Evolutionary conservation across 1,140 invertebrate genomes (phyloP), one percentile per base, ranked within the genome.

Genomic region (Drosophila suzukii): DNA sequence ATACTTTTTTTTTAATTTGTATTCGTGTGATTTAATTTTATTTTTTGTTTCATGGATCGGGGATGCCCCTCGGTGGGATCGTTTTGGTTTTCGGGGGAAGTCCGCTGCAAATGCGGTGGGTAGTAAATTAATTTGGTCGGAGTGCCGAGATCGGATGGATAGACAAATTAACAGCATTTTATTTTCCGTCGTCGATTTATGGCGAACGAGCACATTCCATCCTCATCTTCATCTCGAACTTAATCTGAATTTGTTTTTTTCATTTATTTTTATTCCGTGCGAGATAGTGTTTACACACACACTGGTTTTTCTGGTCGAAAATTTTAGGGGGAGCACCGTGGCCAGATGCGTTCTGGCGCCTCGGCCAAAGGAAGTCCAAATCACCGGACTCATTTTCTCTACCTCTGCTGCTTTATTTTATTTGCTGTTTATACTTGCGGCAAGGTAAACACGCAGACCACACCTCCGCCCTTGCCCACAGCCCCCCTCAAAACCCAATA

Each of bases 61-160:
- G 82, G 79, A 83, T 68, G 63, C 72, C 82, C 82, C 79, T 86
- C 27, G 59, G 43, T 63, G 44, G 30, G 24, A 65, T 67, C 59
- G 62, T 15, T 17, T 85, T 46, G 30, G 20, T 53, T 75, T 39
- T 17, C 3, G 53, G 82, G 82, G 82, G 82, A 86, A 86, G 79
- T 38, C 43, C 82, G 36, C 47, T 54, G 50, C 58, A 77, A 81
- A 81, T 71, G 46, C 68, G 58, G 34, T 27, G 34, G 60, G 34
- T 75, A 67, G 47, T 82, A 85, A 85, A 85, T 86, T 72, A 65
- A 78, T 78, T 88, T 85, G 88, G 83, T 86, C 63, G 67, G 72
- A 63, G 65, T 49, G 63, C 57, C 62, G 74, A 70, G 78, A 55
- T 88, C 55, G 73, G 58, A 78, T 79, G 56, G 61, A 75, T 86